Evolutionary conservation across 2,113 vertebrate genomes (phyloP).

Genomic region (Nestor notabilis): DNA sequence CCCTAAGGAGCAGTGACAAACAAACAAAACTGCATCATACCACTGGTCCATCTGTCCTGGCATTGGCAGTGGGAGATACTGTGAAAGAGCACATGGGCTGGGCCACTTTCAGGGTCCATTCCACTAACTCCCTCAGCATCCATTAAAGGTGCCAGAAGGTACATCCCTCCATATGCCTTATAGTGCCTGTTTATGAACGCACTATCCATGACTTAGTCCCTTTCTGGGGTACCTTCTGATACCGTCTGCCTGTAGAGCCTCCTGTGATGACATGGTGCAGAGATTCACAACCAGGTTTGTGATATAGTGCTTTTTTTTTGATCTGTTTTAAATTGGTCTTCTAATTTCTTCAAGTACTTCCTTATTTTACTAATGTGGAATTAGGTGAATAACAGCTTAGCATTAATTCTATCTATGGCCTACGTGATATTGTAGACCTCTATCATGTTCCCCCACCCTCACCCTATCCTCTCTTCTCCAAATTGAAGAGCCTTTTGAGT

Average conservation of each 20-base stretch:
- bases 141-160: neutral
- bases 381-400: neutral
- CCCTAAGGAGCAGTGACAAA: neutral
- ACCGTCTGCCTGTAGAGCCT: neutral
- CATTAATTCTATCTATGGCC: neutral
- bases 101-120: neutral
- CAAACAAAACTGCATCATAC: neutral
- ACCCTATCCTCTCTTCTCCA: neutral
- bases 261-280: neutral
- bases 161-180: neutral
- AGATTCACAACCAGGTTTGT: neutral
- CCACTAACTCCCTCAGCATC: neutral
- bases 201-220: neutral
- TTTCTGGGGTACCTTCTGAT: neutral
- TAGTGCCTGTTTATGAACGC: neutral
- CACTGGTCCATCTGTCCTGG: neutral
- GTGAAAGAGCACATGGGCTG: neutral
- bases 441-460: neutral
- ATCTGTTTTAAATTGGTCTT: neutral
- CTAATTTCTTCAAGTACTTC: neutral
- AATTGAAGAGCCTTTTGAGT: neutral
- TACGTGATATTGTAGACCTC: neutral
- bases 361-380: neutral
- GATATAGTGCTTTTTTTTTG: neutral
- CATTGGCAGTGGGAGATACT: neutral